Conservation (phyloP, 2,888 invertebrate species). For the Polyommatus icarus region DNA sequence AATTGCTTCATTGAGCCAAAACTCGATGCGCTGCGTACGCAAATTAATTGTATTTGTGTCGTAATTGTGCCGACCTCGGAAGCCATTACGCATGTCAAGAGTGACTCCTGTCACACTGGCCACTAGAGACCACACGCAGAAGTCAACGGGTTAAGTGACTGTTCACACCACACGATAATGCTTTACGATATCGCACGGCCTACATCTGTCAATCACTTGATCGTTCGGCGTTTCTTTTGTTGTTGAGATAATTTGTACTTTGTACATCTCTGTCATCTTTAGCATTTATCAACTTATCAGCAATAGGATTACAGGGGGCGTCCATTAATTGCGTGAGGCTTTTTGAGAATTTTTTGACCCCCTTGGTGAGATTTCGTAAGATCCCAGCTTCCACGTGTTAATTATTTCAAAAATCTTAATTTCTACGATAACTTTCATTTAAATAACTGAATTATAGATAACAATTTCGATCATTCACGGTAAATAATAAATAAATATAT, state of each 20-base stretch:
- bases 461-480: no score
- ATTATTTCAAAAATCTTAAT: no score
- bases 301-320: neutral
- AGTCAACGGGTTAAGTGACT: conserved; percentile 60
- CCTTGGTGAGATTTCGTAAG: no score
- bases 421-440: no score
- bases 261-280: neutral
- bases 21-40: neutral
- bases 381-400: no score
- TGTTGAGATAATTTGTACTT: neutral
- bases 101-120: conserved; percentile 52
- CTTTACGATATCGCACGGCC: conserved; percentile 9
- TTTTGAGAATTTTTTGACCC: no score
- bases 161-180: conserved; percentile 34
- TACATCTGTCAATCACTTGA: neutral
- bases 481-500: no score
- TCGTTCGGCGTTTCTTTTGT: conserved; percentile 19
- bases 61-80: conserved; percentile 51
- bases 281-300: neutral
- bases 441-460: neutral
- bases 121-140: conserved; percentile 65
- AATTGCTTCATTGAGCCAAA: neutral
- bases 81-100: conserved; percentile 55
- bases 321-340: no score
- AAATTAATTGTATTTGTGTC: conserved; percentile 20